Evolutionary conservation across 2,113 vertebrate species (phyloP).

Genomic region (Balaeniceps rex): DNA sequence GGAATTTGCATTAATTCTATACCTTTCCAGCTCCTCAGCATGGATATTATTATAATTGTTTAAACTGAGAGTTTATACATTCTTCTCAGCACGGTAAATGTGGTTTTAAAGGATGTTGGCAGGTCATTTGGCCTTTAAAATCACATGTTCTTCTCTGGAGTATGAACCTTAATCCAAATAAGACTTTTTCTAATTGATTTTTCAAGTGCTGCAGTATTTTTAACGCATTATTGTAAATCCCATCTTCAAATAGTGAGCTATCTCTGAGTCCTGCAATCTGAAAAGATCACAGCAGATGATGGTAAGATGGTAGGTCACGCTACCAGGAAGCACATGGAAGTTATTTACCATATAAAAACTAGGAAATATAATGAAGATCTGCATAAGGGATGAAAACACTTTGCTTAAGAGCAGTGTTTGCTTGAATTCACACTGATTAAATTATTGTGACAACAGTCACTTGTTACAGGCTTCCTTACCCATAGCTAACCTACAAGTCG

Average conservation of each 20-base stretch:
- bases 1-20: not conserved
- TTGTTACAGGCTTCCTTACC: not conserved
- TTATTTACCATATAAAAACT: not conserved
- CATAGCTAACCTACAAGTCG: not conserved
- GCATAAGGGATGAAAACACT: not conserved
- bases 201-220: conserved; percentile 33
- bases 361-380: not conserved
- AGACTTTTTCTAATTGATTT: conserved; percentile 17
- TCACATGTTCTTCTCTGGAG: not conserved
- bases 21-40: not conserved
- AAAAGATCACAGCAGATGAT: not conserved
- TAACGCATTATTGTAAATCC: conserved; percentile 15
- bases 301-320: not conserved
- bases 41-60: not conserved
- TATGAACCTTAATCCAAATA: conserved; percentile 3
- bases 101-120: not conserved
- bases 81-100: not conserved
- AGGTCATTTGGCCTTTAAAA: conserved; percentile 6
- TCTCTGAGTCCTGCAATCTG: not conserved
- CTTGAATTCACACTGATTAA: conserved; percentile 1
- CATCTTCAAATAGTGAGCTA: not conserved
- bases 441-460: not conserved
- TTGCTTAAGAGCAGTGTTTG: not conserved
- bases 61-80: not conserved
- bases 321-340: not conserved